Evolutionary conservation across 1,140 invertebrate species (phyloP).

Genomic region (Matsumurasca onukii): DNA sequence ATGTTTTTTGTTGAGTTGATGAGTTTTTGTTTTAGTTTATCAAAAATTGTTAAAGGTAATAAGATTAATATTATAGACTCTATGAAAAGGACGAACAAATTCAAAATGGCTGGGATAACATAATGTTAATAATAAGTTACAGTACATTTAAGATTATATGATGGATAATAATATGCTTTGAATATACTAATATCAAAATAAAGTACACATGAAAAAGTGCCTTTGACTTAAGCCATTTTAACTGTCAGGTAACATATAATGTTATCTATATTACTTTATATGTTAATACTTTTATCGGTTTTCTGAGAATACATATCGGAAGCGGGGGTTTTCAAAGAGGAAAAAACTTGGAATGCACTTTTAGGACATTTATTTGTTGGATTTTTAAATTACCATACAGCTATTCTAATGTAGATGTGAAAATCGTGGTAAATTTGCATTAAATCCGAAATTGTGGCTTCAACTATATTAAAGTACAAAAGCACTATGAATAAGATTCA

Average conservation of each 20-base stretch:
- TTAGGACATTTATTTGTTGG: neutral
- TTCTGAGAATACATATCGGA: neutral
- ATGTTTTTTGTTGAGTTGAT: neutral
- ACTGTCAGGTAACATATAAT: neutral
- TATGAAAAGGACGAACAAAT: neutral
- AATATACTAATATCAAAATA: neutral
- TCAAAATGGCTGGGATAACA: neutral
- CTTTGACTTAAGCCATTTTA: neutral
- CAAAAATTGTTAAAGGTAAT: neutral
- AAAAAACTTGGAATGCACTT: neutral
- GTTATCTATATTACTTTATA: neutral
- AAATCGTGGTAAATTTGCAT: too few species aligned
- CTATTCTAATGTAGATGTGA: neutral
- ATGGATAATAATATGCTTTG: too few species aligned
- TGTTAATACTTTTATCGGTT: neutral
- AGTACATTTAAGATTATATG: neutral
- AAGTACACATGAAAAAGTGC: neutral
- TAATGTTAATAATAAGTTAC: neutral
- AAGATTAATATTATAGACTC: neutral
- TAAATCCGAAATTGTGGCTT: too few species aligned
- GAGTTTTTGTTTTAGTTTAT: neutral
- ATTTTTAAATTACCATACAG: neutral
- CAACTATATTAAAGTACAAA: too few species aligned
- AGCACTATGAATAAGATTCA: too few species aligned
- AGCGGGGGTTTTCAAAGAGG: neutral